These are phyloP conservation scores for Electrona antarctica DNA, from an alignment of 2,113 vertebrate genomes.

Conservation along the genomic window DNA sequence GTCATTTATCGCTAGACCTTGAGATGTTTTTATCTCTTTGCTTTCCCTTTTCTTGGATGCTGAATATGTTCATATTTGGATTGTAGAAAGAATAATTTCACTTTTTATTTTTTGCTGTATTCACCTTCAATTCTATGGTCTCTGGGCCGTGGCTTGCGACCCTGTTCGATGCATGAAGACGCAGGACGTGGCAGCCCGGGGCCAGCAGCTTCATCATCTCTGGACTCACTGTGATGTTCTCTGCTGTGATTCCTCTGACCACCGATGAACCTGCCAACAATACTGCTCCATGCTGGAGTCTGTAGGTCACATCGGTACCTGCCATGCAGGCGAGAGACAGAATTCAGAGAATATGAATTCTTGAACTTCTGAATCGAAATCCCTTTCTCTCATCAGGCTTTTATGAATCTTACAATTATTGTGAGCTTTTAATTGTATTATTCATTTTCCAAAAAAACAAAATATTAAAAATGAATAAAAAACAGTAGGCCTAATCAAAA, in stretches of 20 bases:
- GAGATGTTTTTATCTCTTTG: too few species aligned
- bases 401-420: too few species aligned
- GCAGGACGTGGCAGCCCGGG: conserved; percentile 79
- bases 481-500: too few species aligned
- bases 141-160: conserved; percentile 16
- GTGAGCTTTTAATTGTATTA: too few species aligned
- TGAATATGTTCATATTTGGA: too few species aligned
- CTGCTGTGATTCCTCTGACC: conserved; percentile 61
- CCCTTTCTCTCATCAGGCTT: too few species aligned
- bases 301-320: conserved; percentile 83
- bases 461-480: too few species aligned
- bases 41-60: too few species aligned
- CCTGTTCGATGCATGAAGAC: conserved; percentile 74
- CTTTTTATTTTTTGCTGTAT: not conserved
- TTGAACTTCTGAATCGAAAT: too few species aligned
- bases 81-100: too few species aligned
- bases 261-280: conserved; percentile 66
- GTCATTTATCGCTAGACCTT: too few species aligned
- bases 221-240: conserved; percentile 81
- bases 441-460: too few species aligned
- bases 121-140: conserved; percentile 66
- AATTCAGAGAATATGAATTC: not conserved
- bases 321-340: not conserved
- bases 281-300: conserved; percentile 56
- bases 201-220: conserved; percentile 70